phyloP scores from a whole-genome alignment of 2,113 vertebrate species.

The Globicephala melas region DNA sequence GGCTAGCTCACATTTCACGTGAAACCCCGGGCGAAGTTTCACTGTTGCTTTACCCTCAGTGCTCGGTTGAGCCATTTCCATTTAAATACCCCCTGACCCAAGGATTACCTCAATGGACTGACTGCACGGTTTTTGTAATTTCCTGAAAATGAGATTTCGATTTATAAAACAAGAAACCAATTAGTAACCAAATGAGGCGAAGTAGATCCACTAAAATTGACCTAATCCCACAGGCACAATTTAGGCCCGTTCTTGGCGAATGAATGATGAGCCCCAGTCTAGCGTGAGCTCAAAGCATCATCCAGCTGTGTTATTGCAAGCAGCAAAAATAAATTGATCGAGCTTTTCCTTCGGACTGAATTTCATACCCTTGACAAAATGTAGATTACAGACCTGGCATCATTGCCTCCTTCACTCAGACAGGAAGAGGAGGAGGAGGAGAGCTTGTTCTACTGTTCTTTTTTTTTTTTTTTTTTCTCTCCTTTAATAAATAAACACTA shows the following conservation, averaged over 20 bases:
- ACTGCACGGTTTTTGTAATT: slow-evolving; percentile 84
- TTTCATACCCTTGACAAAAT: slow-evolving; percentile 79
- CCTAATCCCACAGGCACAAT: slow-evolving; percentile 88
- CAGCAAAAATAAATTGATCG: slow-evolving; percentile 81
- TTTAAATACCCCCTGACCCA: slow-evolving; percentile 84
- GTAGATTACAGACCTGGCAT: slow-evolving; percentile 69
- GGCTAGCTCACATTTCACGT: slow-evolving; percentile 80
- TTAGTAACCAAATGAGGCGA: slow-evolving; percentile 92
- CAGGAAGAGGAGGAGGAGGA: not conserved
- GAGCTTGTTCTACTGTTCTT: not conserved
- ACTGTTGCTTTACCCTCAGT: slow-evolving; percentile 79
- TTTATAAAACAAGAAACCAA: slow-evolving; percentile 92
- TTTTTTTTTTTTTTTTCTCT: too few species aligned
- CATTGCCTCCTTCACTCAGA: slow-evolving; percentile 38
- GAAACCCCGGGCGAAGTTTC: slow-evolving; percentile 75
- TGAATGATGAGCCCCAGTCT: slow-evolving; percentile 82
- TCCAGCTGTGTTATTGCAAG: slow-evolving; percentile 83
- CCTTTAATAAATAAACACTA: slow-evolving; percentile 33
- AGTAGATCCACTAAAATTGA: slow-evolving; percentile 88
- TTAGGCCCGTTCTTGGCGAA: slow-evolving; percentile 84
- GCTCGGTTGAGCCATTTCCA: slow-evolving; percentile 81
- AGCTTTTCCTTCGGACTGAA: slow-evolving; percentile 79
- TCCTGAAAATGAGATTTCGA: slow-evolving; percentile 91
- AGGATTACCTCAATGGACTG: slow-evolving; percentile 87
- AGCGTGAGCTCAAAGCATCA: slow-evolving; percentile 78